phyloP scores from a whole-genome alignment of 2,797 vertebrate species.

The Sebastes vulpes region DNA sequence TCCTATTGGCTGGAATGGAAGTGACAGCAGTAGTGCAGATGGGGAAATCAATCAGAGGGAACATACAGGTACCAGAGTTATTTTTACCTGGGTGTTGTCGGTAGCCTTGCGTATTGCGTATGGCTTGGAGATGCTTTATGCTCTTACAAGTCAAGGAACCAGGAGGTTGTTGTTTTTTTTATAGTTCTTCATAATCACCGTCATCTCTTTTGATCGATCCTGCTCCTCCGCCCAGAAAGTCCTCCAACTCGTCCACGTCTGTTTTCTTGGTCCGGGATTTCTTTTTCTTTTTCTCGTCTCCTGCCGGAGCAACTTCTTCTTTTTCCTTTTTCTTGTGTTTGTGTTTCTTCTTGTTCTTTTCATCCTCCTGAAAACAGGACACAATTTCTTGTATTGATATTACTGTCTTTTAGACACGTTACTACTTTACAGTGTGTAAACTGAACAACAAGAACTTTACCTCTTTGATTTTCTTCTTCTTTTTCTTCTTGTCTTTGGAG shows the following conservation, averaged over 20 bases:
- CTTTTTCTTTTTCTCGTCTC: conserved; percentile 86
- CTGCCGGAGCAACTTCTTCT: conserved; percentile 76
- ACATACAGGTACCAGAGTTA: conserved; percentile 19
- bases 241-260: conserved; percentile 92
- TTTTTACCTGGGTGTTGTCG: conserved; percentile 43
- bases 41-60: conserved; percentile 22
- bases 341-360: conserved; percentile 92
- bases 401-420: not conserved
- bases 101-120: conserved; percentile 62
- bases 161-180: conserved; percentile 58
- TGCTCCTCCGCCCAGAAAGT: conserved; percentile 91
- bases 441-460: conserved; percentile 67
- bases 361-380: conserved; percentile 88
- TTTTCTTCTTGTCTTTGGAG: conserved; percentile 90
- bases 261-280: conserved; percentile 86
- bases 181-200: conserved; percentile 97
- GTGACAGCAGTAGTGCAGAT: conserved; percentile 50
- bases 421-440: too few relatives aligned
- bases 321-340: conserved; percentile 91
- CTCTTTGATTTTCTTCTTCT: conserved; percentile 96
- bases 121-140: conserved; percentile 78
- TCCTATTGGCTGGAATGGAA: conserved; percentile 52
- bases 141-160: conserved; percentile 56
- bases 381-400: not conserved
- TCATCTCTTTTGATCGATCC: conserved; percentile 83